phyloP scores from a whole-genome alignment of 2,113 vertebrate species.

The Cavia aperea region DNA sequence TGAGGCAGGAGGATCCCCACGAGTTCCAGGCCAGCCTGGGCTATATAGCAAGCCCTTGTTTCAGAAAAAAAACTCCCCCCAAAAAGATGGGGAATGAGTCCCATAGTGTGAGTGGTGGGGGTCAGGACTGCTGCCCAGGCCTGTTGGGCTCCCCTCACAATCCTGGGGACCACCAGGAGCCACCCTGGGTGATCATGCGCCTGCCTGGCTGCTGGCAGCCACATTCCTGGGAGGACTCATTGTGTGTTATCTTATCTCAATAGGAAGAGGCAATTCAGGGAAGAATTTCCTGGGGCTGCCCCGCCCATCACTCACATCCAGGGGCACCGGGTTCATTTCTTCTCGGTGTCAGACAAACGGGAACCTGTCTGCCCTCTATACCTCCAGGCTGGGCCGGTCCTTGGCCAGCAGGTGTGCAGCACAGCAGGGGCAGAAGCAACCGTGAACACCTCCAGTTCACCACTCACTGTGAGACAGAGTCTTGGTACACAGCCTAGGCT shows the following conservation, averaged over 20 bases:
- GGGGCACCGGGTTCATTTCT: conserved; percentile 39
- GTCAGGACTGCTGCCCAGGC: neutral
- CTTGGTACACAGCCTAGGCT: neutral
- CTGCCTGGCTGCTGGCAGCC: neutral
- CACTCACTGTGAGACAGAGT: neutral
- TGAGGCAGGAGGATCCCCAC: neutral
- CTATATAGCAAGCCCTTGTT: neutral
- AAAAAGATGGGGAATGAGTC: neutral
- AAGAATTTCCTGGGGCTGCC: conserved; percentile 81
- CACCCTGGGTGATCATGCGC: neutral
- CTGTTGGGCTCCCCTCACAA: neutral
- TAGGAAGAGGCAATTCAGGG: conserved; percentile 83
- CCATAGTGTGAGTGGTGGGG: neutral
- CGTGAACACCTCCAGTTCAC: neutral
- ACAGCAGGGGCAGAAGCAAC: neutral
- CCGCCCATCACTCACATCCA: conserved; percentile 63
- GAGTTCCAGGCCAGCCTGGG: neutral
- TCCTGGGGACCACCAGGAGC: neutral
- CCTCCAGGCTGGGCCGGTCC: neutral
- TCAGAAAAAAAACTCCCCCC: neutral
- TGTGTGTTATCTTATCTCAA: conserved; percentile 78
- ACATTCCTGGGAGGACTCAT: conserved; percentile 52
- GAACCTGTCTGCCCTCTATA: conserved; percentile 23
- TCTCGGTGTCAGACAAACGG: conserved; percentile 44
- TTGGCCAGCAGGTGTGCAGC: neutral